Base-by-base conservation (phyloP, 2,888 invertebrate genomes). In the Byasa hedistus region DNA sequence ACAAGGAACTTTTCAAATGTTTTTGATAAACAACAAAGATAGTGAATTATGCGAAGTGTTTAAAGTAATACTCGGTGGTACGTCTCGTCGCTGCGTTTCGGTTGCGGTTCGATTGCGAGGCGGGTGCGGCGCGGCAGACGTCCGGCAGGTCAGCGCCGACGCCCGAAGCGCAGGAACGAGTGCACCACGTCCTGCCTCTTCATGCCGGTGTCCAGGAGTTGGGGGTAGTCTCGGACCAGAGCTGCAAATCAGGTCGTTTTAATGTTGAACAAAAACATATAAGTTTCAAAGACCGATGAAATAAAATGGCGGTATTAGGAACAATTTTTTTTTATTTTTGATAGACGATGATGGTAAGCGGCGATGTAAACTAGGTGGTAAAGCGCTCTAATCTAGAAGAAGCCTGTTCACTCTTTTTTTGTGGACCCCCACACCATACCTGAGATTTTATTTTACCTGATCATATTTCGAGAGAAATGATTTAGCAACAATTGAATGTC, bases 111-210 rank as follows among this genome's bases (percentile, higher is more conserved):
- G 51, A 70, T 68, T 67, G 66, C 39, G 68, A 4, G 65, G 70
- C 52, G 62, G 55, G 56, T 62, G 58, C 32, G 69, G 70, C 75
- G 74, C 73, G 61, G 69, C 51, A 61, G 71, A 68, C 56, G 68
- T 61, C 62, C 63, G 48, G 65, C 69, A 67, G 70, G 86, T 91
- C 94, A 95, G 92, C 95, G 95, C 82, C 96, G 94, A 83, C 95
- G 94, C 65, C 97, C 97, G 84, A 97, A 97, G 79, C 97, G 95
- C 76, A 97, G 93, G 91, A 97, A 97, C 65, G 97, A 96, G 87
- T 97, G 97, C 78, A 97, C 97, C 60, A 97, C 96, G 88, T 97
- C 97, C 80, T 97, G 97, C 70, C 97, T 93, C 86, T 97, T 97
- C 78, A 94, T 94, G 71, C 95, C 95, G 72, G 94, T 94, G 88